phyloP scores from a whole-genome alignment of 1,140 invertebrate genomes.

The Dendroctonus valens region DNA sequence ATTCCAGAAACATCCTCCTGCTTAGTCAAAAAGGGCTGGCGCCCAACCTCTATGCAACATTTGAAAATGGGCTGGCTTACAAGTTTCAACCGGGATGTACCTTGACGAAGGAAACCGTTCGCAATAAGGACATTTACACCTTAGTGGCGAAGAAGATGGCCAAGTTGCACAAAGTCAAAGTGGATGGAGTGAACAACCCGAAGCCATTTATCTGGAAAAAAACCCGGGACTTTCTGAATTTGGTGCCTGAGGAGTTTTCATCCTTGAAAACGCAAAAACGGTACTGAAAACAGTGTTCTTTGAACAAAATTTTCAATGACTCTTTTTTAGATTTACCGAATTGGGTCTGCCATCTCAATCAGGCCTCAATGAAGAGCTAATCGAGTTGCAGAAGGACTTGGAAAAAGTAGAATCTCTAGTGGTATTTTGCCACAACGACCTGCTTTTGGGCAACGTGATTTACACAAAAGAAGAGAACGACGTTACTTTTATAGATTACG shows the following conservation, averaged over 20 bases:
- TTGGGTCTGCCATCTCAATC: constrained; percentile 49
- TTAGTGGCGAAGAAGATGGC: constrained; percentile 79
- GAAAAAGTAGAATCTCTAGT: constrained; percentile 70
- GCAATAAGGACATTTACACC: constrained; percentile 67
- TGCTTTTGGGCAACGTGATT: constrained; percentile 91
- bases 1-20: constrained; percentile 65
- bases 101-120: constrained; percentile 68
- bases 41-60: constrained; percentile 84
- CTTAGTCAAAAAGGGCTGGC: constrained; percentile 75
- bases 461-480: constrained; percentile 68
- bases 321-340: constrained; percentile 65
- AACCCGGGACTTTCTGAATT: constrained; percentile 68
- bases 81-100: constrained; percentile 85
- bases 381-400: constrained; percentile 65
- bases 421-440: constrained; percentile 97
- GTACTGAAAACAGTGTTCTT: too few species aligned
- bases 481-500: constrained; percentile 96
- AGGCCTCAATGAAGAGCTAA: constrained; percentile 68
- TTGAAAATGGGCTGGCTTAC: constrained; percentile 93
- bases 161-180: constrained; percentile 69
- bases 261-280: constrained; percentile 63
- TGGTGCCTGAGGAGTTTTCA: constrained; percentile 67
- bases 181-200: constrained; percentile 47
- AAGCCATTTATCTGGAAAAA: constrained; percentile 72
- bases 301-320: too few species aligned